phyloP scores from a whole-genome alignment of 92 coral and sea anemone genomes.

The Palythoa grandis region DNA sequence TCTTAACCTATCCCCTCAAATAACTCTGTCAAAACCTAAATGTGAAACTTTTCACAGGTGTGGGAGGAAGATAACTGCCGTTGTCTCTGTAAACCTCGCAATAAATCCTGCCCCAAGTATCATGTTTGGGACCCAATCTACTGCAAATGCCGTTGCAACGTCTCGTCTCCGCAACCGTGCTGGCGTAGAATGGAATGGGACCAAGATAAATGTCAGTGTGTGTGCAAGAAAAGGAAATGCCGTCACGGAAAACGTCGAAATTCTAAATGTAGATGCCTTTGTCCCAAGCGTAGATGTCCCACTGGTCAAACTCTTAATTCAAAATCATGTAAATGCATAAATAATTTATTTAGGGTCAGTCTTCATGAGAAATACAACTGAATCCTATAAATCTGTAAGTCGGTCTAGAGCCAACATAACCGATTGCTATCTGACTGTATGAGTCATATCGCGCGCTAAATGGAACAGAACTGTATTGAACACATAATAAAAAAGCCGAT shows the following conservation, averaged over 20 bases:
- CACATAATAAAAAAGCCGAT: no score
- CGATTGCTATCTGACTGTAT: no score
- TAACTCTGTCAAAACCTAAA: no score
- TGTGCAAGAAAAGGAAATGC: constrained; percentile 27
- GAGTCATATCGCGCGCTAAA: no score
- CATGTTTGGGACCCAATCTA: constrained; percentile 29
- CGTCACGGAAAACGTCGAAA: constrained; percentile 29
- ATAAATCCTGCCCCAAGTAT: constrained; percentile 11
- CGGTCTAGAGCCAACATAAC: no score
- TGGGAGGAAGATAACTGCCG: constrained; percentile 25
- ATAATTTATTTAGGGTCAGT: not conserved
- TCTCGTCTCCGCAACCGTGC: constrained; percentile 15
- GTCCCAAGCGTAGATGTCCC: constrained; percentile 33
- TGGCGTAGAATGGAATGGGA: constrained; percentile 30
- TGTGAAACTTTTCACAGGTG: not conserved
- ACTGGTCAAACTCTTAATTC: not conserved
- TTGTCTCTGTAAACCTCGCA: constrained; percentile 25
- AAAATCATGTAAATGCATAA: constrained; percentile 1
- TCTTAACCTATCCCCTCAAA: no score
- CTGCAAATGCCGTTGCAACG: constrained; percentile 39
- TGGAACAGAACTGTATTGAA: no score
- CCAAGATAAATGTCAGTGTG: constrained; percentile 22
- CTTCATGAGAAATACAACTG: not conserved
- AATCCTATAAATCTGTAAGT: not conserved
- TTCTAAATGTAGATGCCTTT: constrained; percentile 28